A percentile compares a stretch with the other conserved stretches of the same genome.
These are phyloP conservation scores for Eulithis testata DNA, from an alignment of 2,888 invertebrate species.

Conservation along the genomic window DNA sequence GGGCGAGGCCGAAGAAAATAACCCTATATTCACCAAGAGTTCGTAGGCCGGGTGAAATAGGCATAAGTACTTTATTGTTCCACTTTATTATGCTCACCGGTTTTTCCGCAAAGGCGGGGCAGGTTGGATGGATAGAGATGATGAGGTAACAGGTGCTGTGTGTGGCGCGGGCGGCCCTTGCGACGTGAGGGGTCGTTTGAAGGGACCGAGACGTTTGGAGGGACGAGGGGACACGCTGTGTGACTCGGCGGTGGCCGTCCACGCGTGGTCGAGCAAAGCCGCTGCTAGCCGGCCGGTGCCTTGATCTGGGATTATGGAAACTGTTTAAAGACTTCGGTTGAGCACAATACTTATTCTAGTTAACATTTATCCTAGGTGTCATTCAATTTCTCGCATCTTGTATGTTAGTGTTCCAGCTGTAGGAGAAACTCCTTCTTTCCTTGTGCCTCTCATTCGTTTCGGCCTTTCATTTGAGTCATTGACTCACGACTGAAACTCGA, in stretches of 20 bases:
- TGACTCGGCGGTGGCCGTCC: constrained; percentile 61
- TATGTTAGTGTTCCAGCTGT: no score
- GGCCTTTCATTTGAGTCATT: no score
- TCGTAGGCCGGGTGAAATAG: constrained; percentile 8
- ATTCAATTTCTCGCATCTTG: no score
- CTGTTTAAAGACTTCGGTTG: no score
- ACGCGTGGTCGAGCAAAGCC: constrained; percentile 84
- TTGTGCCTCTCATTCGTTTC: no score
- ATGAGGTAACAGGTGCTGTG: constrained; percentile 50
- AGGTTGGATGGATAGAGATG: constrained; percentile 42
- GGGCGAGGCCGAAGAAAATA: constrained; percentile 24
- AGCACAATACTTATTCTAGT: no score
- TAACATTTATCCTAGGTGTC: no score
- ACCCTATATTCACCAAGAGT: not conserved
- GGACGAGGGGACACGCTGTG: constrained; percentile 86
- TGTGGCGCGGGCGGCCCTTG: constrained; percentile 47
- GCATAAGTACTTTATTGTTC: constrained; percentile 15
- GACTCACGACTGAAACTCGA: no score
- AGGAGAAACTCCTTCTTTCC: no score
- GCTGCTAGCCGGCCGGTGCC: constrained; percentile 82
- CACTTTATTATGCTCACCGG: constrained; percentile 57
- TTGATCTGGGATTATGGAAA: constrained; percentile 53
- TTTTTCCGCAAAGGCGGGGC: constrained; percentile 58
- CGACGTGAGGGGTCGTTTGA: constrained; percentile 79
- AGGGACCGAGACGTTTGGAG: constrained; percentile 87